Conservation (phyloP, 23 tunicate species). For the Trididemnum nubilum region DNA sequence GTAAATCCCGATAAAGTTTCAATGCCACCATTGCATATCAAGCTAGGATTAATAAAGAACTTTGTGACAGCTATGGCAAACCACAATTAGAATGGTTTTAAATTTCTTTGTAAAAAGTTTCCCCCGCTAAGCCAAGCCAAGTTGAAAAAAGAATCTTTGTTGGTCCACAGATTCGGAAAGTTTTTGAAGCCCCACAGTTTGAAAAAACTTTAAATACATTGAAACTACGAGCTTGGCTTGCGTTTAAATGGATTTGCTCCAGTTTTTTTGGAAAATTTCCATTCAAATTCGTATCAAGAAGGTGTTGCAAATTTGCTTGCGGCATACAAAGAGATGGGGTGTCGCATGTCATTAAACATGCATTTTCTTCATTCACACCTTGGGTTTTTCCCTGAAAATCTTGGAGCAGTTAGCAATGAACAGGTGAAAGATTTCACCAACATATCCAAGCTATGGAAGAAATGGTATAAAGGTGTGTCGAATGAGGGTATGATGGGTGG, state of each 20-base stretch:
- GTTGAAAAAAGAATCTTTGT: background rate
- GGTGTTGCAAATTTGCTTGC: too few species aligned
- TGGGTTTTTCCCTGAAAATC: too few species aligned
- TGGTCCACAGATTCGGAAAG: too few species aligned
- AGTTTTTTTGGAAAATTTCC: background rate
- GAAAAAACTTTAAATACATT: background rate
- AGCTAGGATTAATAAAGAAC: background rate
- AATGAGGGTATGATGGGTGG: slow-evolving; percentile 1
- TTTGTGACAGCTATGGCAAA: background rate
- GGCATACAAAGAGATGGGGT: too few species aligned
- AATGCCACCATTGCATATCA: too few species aligned
- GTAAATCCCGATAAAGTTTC: too few species aligned
- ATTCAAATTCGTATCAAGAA: background rate
- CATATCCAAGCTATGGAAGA: background rate
- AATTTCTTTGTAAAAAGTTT: background rate
- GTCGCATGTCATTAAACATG: too few species aligned
- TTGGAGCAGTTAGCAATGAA: background rate
- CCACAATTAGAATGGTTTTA: background rate
- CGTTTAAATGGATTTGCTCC: too few species aligned
- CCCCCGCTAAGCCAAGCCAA: background rate
- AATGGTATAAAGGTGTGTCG: background rate
- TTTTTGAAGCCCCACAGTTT: background rate
- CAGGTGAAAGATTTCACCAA: slow-evolving; percentile 1
- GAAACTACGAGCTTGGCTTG: background rate
- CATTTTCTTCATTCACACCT: too few species aligned